A percentile compares a stretch with the other conserved stretches of the same genome.
Evolutionary conservation across 2,797 vertebrate genomes (phyloP).

Genomic region (Clarias platycephalus): DNA sequence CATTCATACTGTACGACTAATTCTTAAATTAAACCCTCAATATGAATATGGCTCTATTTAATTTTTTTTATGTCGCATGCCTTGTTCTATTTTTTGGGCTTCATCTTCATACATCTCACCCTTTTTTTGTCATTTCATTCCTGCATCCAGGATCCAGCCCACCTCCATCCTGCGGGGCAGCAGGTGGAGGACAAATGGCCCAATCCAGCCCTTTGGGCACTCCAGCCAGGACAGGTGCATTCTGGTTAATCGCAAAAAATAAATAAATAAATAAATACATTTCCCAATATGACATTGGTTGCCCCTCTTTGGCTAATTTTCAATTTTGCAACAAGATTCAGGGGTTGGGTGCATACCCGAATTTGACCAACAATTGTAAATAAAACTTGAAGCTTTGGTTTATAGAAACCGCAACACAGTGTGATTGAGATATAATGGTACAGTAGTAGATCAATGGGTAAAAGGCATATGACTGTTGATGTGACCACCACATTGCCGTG

Average conservation of each 20-base stretch:
- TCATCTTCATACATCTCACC: conserved; percentile 30
- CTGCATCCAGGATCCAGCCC: conserved; percentile 71
- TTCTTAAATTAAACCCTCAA: background rate
- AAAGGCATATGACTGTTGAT: background rate
- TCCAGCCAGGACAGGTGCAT: conserved; percentile 82
- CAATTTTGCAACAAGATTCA: background rate
- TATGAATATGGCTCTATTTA: background rate
- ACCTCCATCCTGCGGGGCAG: conserved; percentile 77
- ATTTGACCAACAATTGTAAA: background rate
- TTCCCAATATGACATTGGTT: background rate
- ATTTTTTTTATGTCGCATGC: conserved; percentile 24
- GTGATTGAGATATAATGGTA: background rate
- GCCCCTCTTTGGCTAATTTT: background rate
- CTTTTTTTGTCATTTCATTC: conserved; percentile 26
- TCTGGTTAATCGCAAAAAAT: conserved; percentile 50
- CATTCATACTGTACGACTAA: too few species aligned
- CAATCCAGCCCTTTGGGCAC: conserved; percentile 78
- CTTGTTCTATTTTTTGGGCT: conserved; percentile 38
- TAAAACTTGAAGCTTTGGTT: background rate
- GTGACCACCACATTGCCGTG: background rate
- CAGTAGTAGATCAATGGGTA: background rate
- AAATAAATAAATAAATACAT: too few species aligned
- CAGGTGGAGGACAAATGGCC: conserved; percentile 71
- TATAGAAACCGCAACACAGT: background rate
- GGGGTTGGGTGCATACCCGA: background rate